phyloP scores from a whole-genome alignment of 1,140 invertebrate genomes.

The Chelonus insularis region DNA sequence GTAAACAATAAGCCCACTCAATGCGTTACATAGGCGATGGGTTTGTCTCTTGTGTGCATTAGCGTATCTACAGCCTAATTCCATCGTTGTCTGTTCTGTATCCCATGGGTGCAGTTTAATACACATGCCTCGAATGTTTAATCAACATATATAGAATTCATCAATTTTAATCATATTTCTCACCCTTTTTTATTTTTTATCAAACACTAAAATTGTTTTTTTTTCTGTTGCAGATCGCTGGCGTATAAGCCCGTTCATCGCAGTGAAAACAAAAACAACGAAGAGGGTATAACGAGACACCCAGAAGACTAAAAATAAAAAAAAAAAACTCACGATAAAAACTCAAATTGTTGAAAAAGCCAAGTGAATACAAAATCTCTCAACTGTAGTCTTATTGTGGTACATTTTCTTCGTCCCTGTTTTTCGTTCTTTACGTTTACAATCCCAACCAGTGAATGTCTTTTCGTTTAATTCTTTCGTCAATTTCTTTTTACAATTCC shows the following conservation, averaged over 20 bases:
- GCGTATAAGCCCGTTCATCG: background rate
- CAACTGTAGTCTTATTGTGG: too few relatives aligned
- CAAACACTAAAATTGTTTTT: background rate
- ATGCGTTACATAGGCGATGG: conserved; percentile 5
- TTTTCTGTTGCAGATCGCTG: background rate
- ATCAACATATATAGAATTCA: background rate
- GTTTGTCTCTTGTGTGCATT: conserved; percentile 23
- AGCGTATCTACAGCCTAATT: conserved; percentile 25
- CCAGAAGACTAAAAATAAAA: too few relatives aligned
- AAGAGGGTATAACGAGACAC: too few relatives aligned
- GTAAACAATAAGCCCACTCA: conserved; percentile 25
- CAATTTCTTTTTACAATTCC: too few relatives aligned
- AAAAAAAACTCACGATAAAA: too few relatives aligned
- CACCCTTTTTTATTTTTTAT: background rate
- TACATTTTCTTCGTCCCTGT: too few relatives aligned
- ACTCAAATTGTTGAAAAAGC: too few relatives aligned
- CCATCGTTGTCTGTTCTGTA: conserved; percentile 7
- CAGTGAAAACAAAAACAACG: too few relatives aligned
- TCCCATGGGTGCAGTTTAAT: conserved; percentile 20
- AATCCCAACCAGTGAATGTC: too few relatives aligned
- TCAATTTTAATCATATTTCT: background rate
- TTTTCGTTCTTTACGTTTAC: too few relatives aligned
- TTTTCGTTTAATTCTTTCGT: too few relatives aligned
- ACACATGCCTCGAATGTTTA: conserved; percentile 18
- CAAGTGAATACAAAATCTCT: too few relatives aligned